Evolutionary conservation across 2,113 vertebrate species (phyloP).

Genomic region (Numenius arquata): DNA sequence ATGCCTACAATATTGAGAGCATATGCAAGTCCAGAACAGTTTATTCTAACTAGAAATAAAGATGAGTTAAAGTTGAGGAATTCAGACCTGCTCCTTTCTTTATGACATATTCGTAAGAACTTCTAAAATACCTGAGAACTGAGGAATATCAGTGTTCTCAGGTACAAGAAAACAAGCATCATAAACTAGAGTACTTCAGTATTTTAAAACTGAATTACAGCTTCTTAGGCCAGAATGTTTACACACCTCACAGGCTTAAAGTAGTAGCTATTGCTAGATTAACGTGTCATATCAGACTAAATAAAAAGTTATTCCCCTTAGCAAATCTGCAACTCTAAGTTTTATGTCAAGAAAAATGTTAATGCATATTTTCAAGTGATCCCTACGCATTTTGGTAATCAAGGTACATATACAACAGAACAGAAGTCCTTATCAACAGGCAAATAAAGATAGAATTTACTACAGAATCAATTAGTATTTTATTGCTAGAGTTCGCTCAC

Average conservation of each 20-base stretch:
- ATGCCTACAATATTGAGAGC: background rate
- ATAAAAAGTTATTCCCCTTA: background rate
- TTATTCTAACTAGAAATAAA: background rate
- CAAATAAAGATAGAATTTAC: background rate
- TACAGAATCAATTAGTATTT: background rate
- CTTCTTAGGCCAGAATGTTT: background rate
- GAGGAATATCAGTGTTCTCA: background rate
- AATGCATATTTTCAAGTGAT: background rate
- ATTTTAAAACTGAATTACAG: background rate
- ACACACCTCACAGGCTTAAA: background rate
- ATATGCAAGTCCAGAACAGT: background rate
- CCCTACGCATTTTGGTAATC: background rate
- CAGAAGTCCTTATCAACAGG: background rate
- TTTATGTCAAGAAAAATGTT: background rate
- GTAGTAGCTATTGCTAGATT: background rate
- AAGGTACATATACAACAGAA: background rate
- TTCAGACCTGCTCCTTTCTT: background rate
- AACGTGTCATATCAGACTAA: background rate
- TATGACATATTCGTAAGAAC: background rate
- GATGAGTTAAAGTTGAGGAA: background rate
- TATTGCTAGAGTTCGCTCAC: background rate
- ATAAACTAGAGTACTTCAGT: background rate
- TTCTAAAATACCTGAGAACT: background rate
- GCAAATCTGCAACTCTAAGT: too few relatives aligned
- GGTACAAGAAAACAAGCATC: background rate